A percentile compares a stretch with the other conserved stretches of the same genome.
phyloP scores from a whole-genome alignment of 2,113 vertebrate genomes.

The Archocentrus centrarchus region DNA sequence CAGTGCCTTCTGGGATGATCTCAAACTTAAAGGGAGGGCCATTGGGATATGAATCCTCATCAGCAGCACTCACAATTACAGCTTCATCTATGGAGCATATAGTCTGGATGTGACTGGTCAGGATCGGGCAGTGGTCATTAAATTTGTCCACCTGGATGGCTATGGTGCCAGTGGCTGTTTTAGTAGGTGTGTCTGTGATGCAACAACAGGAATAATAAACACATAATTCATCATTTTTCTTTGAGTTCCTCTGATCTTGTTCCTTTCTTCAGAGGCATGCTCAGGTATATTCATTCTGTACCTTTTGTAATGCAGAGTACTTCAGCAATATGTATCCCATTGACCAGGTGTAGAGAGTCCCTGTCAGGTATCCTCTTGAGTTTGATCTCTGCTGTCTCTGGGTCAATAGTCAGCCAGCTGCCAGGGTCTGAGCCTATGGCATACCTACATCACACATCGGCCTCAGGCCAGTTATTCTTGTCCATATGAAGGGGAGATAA shows the following conservation, averaged over 20 bases:
- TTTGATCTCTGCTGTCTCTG: slow-evolving; percentile 68
- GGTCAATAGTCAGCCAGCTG: not conserved
- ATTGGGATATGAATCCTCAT: not conserved
- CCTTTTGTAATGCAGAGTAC: slow-evolving; percentile 76
- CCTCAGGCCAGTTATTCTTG: not conserved
- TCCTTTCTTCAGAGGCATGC: not conserved
- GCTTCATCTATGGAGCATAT: not conserved
- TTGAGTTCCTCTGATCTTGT: not conserved
- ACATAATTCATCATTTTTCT: not conserved
- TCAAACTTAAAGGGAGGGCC: not conserved
- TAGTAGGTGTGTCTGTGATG: not conserved
- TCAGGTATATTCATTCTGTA: slow-evolving; percentile 61
- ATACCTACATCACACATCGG: slow-evolving; percentile 79
- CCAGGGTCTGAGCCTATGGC: slow-evolving; percentile 59
- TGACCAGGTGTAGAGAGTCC: slow-evolving; percentile 82
- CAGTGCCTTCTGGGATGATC: not conserved
- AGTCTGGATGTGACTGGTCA: not conserved
- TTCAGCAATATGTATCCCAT: slow-evolving; percentile 85
- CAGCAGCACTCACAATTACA: not conserved
- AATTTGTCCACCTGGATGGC: not conserved
- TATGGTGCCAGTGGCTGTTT: not conserved
- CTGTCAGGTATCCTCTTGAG: slow-evolving; percentile 85
- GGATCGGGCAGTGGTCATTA: not conserved
- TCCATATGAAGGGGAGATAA: not conserved
- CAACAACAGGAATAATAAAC: not conserved